Base-by-base conservation (phyloP, 2,797 vertebrate genomes). In the Miopithecus talapoin region DNA sequence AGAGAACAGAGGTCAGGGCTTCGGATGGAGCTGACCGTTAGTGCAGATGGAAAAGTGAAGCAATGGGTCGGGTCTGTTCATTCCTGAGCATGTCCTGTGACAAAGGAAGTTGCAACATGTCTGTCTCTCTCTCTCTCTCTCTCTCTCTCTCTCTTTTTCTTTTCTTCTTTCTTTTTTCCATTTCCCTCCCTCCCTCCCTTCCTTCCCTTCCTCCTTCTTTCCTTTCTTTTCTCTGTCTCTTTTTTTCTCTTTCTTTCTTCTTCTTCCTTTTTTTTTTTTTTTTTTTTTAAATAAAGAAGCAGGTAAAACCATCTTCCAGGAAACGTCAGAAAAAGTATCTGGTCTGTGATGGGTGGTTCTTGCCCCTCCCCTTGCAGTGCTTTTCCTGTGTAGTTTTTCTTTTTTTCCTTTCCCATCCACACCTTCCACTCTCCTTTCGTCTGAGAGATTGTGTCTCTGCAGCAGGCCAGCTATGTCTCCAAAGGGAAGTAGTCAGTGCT, bases 81-180 rank as follows among this genome's bases (percentile, higher is more conserved):
- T 97, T 92, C 95, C 94, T 88, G 88, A 94, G 83, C 28, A 0
- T 36, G n/a, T 85, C 50, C 94, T 50, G 41, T 95, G 95, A 87
- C 89, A 89, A 81, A 97, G 97, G 97, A 98, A 96, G 80, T 98
- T 98, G 95, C 98, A 97, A 96, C 97, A 98, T 91, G 10, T 30
- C 55, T 55, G n/a, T 93, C 48, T 81, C 75, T 80, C 55, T 84
- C 8, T 70, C 3, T 33, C 4, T 70, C 55, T 84, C 8, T 70
- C 3, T 33, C 4, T 70, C 3, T 30, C 8, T 64, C 1, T 17
- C 0, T 64, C 4, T 55, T 33, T 92, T 33, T 92, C 41, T 70
- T 3, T 93, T 43, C 72, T 75, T 68, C 70, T 74, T 24, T 46
- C 4, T 22, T 24, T 50, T 48, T 22, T 93, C 48, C 48, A 1